Evolutionary conservation across 1,140 invertebrate genomes (phyloP), one percentile per base, ranked within the genome.

Genomic region (Drosophila sucinea): DNA sequence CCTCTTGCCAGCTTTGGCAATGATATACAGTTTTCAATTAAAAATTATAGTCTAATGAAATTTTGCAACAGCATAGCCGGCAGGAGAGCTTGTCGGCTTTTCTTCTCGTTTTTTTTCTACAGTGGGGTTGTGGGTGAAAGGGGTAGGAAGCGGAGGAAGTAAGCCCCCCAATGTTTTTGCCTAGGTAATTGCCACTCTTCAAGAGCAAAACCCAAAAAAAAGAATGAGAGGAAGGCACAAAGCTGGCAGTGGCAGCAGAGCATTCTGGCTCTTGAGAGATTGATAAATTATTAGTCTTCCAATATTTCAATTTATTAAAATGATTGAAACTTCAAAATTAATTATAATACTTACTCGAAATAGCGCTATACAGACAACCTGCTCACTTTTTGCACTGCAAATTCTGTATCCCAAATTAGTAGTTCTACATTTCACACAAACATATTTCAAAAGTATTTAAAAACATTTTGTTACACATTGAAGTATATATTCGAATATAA

Each of bases 1-100:
- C 44, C 35, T 47, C 64, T 68, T 58, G 32, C 64, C 60, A 73
- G 67, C 78, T 51, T 63, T 77, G 70, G 66, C 71, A 82, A 73
- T 83, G 81, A 83, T 83, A 83, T 83, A 83, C 81, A 83, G 76
- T 83, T 83, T 83, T 83, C 80, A 83, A 83, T 83, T 83, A 83
- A 75, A 83, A 83, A 83, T 82, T 83, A 79, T 79, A 83, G 76
- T 76, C 79, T 82, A 79, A 83, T 83, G 71, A 83, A 83, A 83
- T 83, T 83, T 74, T 82, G 35, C 67, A 69, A 51, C 74, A 69
- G 35, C 79, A 51, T 51, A 51, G 73, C 70, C 64, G 67, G 44
- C 63, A 70, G 66, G 47, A 70, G 73, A 74, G 66, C 56, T 70
- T 76, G 64, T 66, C 41, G 27, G 58, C 57, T 55, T 71, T 77